Base-by-base conservation (phyloP, 53 echinoderm and acorn worm species). In the Astropecten irregularis region DNA sequence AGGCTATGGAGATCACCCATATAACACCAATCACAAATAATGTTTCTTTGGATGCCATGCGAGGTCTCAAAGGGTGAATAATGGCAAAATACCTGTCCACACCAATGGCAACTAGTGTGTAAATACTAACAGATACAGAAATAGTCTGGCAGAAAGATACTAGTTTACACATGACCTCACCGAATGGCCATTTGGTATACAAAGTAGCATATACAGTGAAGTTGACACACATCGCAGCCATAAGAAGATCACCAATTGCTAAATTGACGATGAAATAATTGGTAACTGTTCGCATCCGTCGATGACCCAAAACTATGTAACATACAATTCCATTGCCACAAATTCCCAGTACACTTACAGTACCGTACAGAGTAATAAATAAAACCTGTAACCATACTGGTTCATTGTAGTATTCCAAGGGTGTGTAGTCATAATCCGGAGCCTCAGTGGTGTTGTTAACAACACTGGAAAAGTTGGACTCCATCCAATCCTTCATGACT, bases 261-360 rank as follows among this genome's bases (percentile, higher is more conserved):
- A 99, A 39, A 47, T 99, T 99, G 23, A 99, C 99, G 39, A 99
- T 95, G 34, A 92, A 99, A 66, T 99, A 99, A 71, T 99, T 99
- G 0, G 99, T 99, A 2, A 94, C 94, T 2, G 99, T 99, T 18
- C 99, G 90, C 99, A 99, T 99, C 3, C 94, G 86, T 44, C 81
- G 60, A 32, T 99, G 88, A 25, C 99, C 95, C 3, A 99, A 88
- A 9, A 99, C 95, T 8, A 99, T 99, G 56, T 99, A 99, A 49
- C 94, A 95, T 23, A 99, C 92, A 49, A 95, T 87, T 3, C 90
- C 83, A 19, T 99, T 99, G 30, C 99, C 99, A 27, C 87, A 94
- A 34, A 94, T 83, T 2, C 94, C 99, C 0, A 99, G 73, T 15
- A 99, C 62, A 30, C 92, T 92, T 11, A 94, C 92, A 2, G 90